Percentiles rank a stretch among this genome's conserved stretches.
phyloP scores from a whole-genome alignment of 2,797 vertebrate genomes.

The Bovichtus variegatus region DNA sequence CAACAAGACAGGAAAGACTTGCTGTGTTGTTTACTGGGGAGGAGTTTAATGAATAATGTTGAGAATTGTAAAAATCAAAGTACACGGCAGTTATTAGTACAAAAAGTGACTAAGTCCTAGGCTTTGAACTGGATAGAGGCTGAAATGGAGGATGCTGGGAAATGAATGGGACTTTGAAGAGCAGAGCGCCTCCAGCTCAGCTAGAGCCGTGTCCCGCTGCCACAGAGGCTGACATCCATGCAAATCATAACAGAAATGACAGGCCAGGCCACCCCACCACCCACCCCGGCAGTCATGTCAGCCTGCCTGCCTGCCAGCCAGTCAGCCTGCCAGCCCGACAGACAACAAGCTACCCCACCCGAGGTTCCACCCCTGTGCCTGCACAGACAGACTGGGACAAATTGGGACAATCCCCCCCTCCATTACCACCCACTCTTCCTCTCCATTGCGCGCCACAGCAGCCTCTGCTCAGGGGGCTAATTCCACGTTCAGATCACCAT shows the following conservation, averaged over 20 bases:
- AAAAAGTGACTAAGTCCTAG: background rate
- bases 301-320: slow-evolving; percentile 40
- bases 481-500: slow-evolving; percentile 89
- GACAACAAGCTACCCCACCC: slow-evolving; percentile 71
- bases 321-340: slow-evolving; percentile 60
- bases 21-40: slow-evolving; percentile 43
- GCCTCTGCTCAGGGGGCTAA: slow-evolving; percentile 86
- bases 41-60: slow-evolving; percentile 31
- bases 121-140: background rate
- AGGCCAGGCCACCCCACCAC: slow-evolving; percentile 58
- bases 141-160: slow-evolving; percentile 18
- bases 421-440: slow-evolving; percentile 78
- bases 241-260: slow-evolving; percentile 85
- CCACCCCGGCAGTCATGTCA: slow-evolving; percentile 48
- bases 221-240: slow-evolving; percentile 80
- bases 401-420: slow-evolving; percentile 77
- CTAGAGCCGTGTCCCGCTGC: slow-evolving; percentile 63
- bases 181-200: slow-evolving; percentile 56
- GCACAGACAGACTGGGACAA: slow-evolving; percentile 83
- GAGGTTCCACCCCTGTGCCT: slow-evolving; percentile 74
- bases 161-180: slow-evolving; percentile 42
- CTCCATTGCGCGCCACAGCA: slow-evolving; percentile 72
- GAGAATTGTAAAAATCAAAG: slow-evolving; percentile 41
- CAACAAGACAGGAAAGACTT: slow-evolving; percentile 52
- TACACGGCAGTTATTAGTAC: slow-evolving; percentile 7